Evolutionary conservation across 2,113 vertebrate genomes (phyloP).

Genomic region (Micronisus gabar): DNA sequence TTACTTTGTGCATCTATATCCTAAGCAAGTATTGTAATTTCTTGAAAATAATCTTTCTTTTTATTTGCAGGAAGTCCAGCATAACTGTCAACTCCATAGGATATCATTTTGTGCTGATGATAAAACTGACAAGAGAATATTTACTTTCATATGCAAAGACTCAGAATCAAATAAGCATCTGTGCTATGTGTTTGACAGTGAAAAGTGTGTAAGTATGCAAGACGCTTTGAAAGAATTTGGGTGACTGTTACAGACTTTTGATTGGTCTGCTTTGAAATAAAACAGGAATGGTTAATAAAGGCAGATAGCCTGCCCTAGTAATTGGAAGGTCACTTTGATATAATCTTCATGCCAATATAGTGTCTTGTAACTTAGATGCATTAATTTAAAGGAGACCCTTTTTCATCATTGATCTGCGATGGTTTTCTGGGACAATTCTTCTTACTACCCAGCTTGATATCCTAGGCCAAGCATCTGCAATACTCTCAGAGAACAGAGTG

Average conservation of each 20-base stretch:
- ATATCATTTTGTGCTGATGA: constrained; percentile 99
- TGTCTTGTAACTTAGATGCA: background rate
- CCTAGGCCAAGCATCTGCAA: background rate
- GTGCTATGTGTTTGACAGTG: constrained; percentile 98
- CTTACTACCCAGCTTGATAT: background rate
- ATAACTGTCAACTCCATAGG: constrained; percentile 96
- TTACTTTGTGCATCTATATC: background rate
- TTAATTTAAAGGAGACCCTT: background rate
- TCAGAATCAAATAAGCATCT: constrained; percentile 97
- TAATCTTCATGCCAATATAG: background rate
- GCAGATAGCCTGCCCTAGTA: background rate
- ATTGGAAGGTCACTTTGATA: background rate
- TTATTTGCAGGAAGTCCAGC: constrained; percentile 87
- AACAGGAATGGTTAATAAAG: background rate
- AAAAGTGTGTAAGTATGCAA: constrained; percentile 94
- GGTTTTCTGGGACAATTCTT: background rate
- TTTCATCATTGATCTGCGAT: background rate
- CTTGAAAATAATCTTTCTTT: background rate
- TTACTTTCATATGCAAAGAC: constrained; percentile 99
- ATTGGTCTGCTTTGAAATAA: background rate
- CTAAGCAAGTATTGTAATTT: background rate
- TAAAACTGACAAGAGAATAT: constrained; percentile 99
- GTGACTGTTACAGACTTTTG: background rate
- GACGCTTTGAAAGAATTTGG: background rate
- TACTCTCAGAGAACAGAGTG: background rate